These are phyloP conservation scores for Agrotis ipsilon DNA, from an alignment of 2,888 invertebrate genomes.

Conservation along the genomic window DNA sequence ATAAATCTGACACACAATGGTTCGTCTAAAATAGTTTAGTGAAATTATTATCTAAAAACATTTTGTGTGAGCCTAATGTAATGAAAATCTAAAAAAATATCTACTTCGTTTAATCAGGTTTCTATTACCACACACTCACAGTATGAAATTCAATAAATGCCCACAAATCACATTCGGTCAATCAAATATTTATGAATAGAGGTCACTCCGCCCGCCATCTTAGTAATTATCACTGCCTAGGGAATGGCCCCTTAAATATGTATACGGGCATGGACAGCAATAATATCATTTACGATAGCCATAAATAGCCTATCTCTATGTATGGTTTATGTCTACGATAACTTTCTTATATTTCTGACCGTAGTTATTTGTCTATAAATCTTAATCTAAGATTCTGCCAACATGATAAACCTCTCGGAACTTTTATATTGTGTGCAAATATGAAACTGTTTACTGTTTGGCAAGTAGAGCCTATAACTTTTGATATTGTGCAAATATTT, in stretches of 20 bases:
- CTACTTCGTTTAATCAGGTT: neutral
- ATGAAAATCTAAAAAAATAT: slow-evolving; percentile 13
- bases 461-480: slow-evolving; percentile 15
- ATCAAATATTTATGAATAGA: slow-evolving; percentile 53
- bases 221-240: slow-evolving; percentile 51
- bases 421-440: slow-evolving; percentile 49
- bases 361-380: slow-evolving; percentile 56
- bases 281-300: slow-evolving; percentile 61
- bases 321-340: slow-evolving; percentile 54
- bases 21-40: too few species aligned
- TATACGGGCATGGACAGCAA: slow-evolving; percentile 54
- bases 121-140: neutral
- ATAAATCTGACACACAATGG: too few species aligned
- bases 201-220: slow-evolving; percentile 36
- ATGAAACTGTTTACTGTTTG: slow-evolving; percentile 33
- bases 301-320: slow-evolving; percentile 57
- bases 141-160: slow-evolving; percentile 38
- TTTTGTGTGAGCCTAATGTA: neutral
- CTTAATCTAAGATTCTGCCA: slow-evolving; percentile 40
- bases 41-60: too few species aligned
- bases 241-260: slow-evolving; percentile 53
- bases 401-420: slow-evolving; percentile 35
- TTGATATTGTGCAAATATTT: slow-evolving; percentile 16
- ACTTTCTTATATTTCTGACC: slow-evolving; percentile 47
- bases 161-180: slow-evolving; percentile 28